These are phyloP conservation scores for Gisinianus flammeolus DNA, from an alignment of 2,888 invertebrate genomes.

Conservation along the genomic window DNA sequence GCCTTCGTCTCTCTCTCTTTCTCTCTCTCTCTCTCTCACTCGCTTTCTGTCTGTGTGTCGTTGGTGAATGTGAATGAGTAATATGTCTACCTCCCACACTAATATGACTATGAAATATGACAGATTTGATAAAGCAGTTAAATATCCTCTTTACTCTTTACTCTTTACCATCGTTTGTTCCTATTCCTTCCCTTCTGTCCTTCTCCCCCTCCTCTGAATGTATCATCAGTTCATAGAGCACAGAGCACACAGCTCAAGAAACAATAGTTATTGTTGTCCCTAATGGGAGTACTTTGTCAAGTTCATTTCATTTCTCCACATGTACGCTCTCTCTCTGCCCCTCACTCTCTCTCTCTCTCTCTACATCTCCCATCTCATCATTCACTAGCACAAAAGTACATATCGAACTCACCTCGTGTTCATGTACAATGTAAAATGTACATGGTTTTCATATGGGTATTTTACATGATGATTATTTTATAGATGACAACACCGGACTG, in stretches of 20 bases:
- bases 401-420: too few relatives aligned
- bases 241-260: conserved; percentile 30
- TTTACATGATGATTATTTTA: too few relatives aligned
- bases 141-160: not conserved
- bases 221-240: not conserved
- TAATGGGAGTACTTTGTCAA: not conserved
- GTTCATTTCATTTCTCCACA: not conserved
- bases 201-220: conserved; percentile 20
- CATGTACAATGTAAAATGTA: too few relatives aligned
- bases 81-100: conserved; percentile 20
- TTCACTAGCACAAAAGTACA: too few relatives aligned
- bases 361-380: too few relatives aligned
- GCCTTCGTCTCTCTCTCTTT: not conserved
- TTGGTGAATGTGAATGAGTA: conserved; percentile 19
- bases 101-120: conserved; percentile 23
- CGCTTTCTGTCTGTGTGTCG: too few relatives aligned
- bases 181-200: not conserved
- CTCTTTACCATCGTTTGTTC: not conserved
- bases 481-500: too few relatives aligned
- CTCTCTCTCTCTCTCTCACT: not conserved
- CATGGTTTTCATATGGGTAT: too few relatives aligned
- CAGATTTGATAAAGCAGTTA: conserved; percentile 22
- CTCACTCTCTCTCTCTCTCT: conserved; percentile 3
- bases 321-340: not conserved
- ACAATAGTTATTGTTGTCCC: conserved; percentile 39